These are phyloP conservation scores for Spermophilus dauricus DNA, from an alignment of 2,113 vertebrate species.

Conservation along the genomic window DNA sequence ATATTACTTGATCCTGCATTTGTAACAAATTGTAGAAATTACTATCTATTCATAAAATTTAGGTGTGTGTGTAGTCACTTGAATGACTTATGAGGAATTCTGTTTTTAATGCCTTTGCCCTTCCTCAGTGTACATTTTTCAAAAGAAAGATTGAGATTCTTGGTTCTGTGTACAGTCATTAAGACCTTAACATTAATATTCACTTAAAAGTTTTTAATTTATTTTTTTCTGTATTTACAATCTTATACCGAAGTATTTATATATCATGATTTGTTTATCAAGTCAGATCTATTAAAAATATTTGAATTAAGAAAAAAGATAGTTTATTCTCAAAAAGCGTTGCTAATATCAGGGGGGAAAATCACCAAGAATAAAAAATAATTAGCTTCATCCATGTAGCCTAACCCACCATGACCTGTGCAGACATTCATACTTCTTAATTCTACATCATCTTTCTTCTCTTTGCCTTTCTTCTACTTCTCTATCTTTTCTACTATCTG, in stretches of 20 bases:
- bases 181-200: background rate
- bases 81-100: background rate
- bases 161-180: background rate
- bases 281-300: background rate
- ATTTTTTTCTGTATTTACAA: background rate
- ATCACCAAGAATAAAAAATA: constrained; percentile 19
- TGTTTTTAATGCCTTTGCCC: background rate
- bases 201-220: constrained; percentile 21
- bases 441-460: background rate
- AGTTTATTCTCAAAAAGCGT: background rate
- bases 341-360: background rate
- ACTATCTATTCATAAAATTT: constrained; percentile 20
- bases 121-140: background rate
- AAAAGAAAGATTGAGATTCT: constrained; percentile 42
- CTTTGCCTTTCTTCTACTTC: background rate
- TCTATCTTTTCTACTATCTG: background rate
- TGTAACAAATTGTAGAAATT: background rate
- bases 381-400: background rate
- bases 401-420: background rate
- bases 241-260: background rate
- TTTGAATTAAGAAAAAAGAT: constrained; percentile 44
- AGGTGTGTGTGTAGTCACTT: background rate
- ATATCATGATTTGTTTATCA: constrained; percentile 8
- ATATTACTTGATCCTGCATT: background rate
- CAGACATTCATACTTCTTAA: background rate